Base-by-base conservation (phyloP, 30 jellyfish, hydroid and myxozoan species). In the Euphysa ruthae region DNA sequence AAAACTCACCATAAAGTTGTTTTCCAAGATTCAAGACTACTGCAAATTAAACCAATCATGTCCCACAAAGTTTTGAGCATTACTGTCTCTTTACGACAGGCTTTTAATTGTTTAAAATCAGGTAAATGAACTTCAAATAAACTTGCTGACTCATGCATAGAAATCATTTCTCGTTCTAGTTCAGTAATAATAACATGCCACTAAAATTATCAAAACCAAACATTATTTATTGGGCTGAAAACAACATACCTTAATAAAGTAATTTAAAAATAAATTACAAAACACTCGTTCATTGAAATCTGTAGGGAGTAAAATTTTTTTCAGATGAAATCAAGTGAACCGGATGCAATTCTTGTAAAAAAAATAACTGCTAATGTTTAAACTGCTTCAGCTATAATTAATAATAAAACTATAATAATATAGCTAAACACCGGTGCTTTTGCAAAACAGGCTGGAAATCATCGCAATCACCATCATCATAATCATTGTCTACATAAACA, bases 101-200 rank as follows among this genome's bases (percentile, higher is more conserved):
- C 93, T 75, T 87, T 87, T 84, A 87, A 81, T 69, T 87, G 97
- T 38, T 87, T 87, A 74, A 71, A 87, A 32, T 87, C 97, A 1
- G 97, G 94, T 74, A 87, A 71, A 69, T 87, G 79, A 33, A 87
- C 97, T 71, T 87, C 97, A 68, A 87, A 87, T 24, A 87, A 55
- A 24, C 97, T 63, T 15, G 97, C 97, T n/a, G 97, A 87, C 29
- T 87, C 94, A 10, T 85, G 83, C 32, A 80, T 61, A 30, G 52
- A 77, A 0, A 42, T 81, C 97, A 87, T 87, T 58, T 87, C 97
- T 19, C 57, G 55, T 55, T 87, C 97, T 75, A 87, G 82, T 21
- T 82, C 64, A 5, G 79, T 68, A 10, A 78, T 87, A 43, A 80
- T 80, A 22, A 69, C 29, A 55, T 87, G 92, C 97, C 97, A 87